Conservation (phyloP, 2,888 invertebrate species). For the Keiferia lycopersicella region DNA sequence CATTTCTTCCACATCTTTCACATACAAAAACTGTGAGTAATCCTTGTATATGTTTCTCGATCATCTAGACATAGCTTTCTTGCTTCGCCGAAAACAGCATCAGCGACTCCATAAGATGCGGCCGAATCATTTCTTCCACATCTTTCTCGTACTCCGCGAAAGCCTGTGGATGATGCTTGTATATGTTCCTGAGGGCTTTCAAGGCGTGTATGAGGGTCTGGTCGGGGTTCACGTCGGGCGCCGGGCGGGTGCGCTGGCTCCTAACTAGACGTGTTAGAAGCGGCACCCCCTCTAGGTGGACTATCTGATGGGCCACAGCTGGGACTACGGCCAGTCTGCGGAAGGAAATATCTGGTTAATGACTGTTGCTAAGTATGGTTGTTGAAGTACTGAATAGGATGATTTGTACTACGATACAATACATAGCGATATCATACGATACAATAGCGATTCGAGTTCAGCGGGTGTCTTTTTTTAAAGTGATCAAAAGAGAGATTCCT, state of each 20-base stretch:
- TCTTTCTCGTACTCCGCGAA: constrained; percentile 76
- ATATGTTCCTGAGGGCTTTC: constrained; percentile 69
- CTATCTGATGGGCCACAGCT: constrained; percentile 85
- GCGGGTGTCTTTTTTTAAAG: too few relatives aligned
- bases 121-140: constrained; percentile 87
- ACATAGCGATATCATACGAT: too few relatives aligned
- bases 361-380: background rate
- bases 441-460: too few relatives aligned
- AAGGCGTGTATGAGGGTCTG: constrained; percentile 74
- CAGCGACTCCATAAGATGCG: constrained; percentile 89
- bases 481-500: too few relatives aligned
- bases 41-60: too few relatives aligned
- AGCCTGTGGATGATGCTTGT: constrained; percentile 71
- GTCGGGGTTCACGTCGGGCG: constrained; percentile 63
- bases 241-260: constrained; percentile 63
- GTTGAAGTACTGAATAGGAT: too few relatives aligned
- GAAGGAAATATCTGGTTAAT: constrained; percentile 23
- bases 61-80: constrained; percentile 87
- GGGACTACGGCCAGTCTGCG: constrained; percentile 84
- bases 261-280: constrained; percentile 86
- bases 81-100: constrained; percentile 89
- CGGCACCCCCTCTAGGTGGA: constrained; percentile 84
- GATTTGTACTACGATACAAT: too few relatives aligned
- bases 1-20: background rate
- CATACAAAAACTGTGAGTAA: background rate